Evolutionary conservation across 2,113 vertebrate genomes (phyloP), one percentile per base, ranked within the genome.

Genomic region (Oxyruncus cristatus): DNA sequence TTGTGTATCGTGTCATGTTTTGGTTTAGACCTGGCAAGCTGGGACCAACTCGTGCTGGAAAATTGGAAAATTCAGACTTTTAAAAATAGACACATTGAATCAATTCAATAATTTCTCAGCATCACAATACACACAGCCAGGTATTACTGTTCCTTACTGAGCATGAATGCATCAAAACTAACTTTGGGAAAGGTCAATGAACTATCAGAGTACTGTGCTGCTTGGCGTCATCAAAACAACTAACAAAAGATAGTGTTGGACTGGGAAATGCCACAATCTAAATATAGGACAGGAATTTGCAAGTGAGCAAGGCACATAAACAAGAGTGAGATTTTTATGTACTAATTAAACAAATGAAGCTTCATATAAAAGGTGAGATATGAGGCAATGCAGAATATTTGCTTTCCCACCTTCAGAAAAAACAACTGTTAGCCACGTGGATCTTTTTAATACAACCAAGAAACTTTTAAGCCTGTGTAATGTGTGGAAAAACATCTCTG

Each of bases 11-110:
- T 93, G 66, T 97, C 87, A 53, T 98, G 98, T 62, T 80, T 65
- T 39, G 41, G 49, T 39, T 98, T 98, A 98, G 96, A 18, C 98
- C 98, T 55, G 96, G 94, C 76, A 98, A 96, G 20, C 97, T 98
- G 12, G 92, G 11, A 41, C 96, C 88, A 20, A 97, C 96, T 98
- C 98, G 94, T 15, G 53, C 52, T 68, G 14, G 37, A 61, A 41
- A 92, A 65, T 62, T 68, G 14, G 47, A 58, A 37, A 91, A 71
- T 30, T 59, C 49, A 59, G 14, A 15, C 9, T 66, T 20, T 62
- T 81, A 59, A 71, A 49, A 39, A 26, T 7, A 75, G 30, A 8
- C 30, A 49, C 11, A 30, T 26, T 42, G 20, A 47, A 37, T 67
- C 49, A 61, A n/a, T n/a, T n/a, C n/a, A n/a, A n/a, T 63, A 4